Evolutionary conservation across 2,797 vertebrate species (phyloP).

Genomic region (Pampus argenteus): DNA sequence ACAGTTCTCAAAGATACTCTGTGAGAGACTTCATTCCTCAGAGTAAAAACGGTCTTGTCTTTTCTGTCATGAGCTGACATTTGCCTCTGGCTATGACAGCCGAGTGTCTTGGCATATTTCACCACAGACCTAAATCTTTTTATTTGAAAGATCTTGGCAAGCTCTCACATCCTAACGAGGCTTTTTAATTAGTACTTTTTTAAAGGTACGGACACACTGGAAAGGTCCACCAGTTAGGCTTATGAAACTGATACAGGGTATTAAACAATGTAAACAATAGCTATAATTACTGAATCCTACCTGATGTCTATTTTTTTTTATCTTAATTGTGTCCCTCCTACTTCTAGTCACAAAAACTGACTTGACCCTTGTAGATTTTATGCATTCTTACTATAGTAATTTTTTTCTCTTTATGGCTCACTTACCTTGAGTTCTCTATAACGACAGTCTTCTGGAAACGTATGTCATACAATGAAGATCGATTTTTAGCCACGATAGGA

Average conservation of each 20-base stretch:
- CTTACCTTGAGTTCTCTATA: neutral
- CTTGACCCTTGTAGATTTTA: neutral
- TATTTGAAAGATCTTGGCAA: constrained; percentile 2
- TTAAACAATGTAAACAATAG: neutral
- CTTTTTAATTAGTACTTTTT: constrained; percentile 18
- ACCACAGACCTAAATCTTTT: neutral
- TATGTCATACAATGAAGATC: neutral
- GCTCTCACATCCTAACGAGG: constrained; percentile 15
- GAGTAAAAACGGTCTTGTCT: constrained; percentile 17
- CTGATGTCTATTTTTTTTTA: neutral
- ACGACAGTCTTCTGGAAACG: neutral
- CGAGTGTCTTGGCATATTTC: constrained; percentile 11
- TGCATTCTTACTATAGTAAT: neutral
- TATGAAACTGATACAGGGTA: neutral
- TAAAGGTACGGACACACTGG: neutral
- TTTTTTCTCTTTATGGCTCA: neutral
- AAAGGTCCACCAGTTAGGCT: constrained; percentile 29
- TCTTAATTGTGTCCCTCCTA: neutral
- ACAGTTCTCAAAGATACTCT: constrained; percentile 2
- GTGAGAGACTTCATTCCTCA: constrained; percentile 15
- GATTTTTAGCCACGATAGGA: neutral
- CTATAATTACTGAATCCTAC: neutral
- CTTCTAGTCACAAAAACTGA: neutral
- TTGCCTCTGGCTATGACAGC: constrained; percentile 24
- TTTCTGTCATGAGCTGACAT: constrained; percentile 30